Evolutionary conservation across 37 sponge, comb jelly and placozoan species (phyloP).

Genomic region (Trichoplax adhaerens): DNA sequence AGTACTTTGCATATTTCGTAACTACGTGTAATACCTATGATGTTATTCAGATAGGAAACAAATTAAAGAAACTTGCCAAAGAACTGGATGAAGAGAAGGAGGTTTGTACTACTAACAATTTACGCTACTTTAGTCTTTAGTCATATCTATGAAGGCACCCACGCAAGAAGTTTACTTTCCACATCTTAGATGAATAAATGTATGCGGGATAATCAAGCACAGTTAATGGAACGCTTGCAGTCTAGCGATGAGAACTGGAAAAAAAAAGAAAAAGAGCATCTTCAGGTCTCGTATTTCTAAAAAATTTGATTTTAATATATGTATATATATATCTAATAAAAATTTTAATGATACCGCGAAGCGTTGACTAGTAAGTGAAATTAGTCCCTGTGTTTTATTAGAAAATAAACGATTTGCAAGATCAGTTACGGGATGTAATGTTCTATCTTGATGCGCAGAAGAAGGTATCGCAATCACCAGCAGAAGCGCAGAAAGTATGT

Average conservation of each 20-base stretch:
- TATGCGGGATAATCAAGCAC: conserved; percentile 54
- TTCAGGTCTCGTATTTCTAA: not conserved
- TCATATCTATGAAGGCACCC: not conserved
- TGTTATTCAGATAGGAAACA: conserved; percentile 20
- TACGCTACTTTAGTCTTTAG: not conserved
- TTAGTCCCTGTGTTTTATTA: conserved; percentile 1
- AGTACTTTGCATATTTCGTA: not conserved
- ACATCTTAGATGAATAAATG: conserved; percentile 58
- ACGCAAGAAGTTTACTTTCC: not conserved
- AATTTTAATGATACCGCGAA: too few relatives aligned
- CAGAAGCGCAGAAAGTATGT: conserved; percentile 27
- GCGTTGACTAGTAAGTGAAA: too few relatives aligned
- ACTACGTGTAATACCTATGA: not conserved
- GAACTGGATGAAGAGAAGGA: conserved; percentile 52
- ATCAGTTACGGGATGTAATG: conserved; percentile 91
- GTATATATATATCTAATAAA: too few relatives aligned
- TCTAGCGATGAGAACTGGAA: not conserved
- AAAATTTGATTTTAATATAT: too few relatives aligned
- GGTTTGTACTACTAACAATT: conserved; percentile 12
- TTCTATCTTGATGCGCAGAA: conserved; percentile 82
- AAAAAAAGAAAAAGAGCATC: conserved; percentile 1
- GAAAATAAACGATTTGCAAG: conserved; percentile 67
- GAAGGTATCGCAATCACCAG: conserved; percentile 41
- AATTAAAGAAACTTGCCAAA: conserved; percentile 29
- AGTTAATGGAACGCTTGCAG: not conserved